phyloP scores from a whole-genome alignment of 2,113 vertebrate species.

The Puma concolor region DNA sequence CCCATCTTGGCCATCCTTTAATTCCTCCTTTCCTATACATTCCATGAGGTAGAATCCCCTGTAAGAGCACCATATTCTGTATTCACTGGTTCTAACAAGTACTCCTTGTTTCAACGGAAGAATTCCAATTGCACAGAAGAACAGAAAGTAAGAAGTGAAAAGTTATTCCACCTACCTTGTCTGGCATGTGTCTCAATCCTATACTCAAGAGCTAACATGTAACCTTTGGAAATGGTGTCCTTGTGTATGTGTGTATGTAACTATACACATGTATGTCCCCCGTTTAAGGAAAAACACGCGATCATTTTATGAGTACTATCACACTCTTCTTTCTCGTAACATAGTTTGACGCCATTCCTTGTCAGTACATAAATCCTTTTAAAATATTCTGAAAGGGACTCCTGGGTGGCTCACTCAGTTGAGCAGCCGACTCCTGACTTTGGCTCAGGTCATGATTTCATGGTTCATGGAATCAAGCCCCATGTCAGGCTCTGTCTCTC shows the following conservation, averaged over 20 bases:
- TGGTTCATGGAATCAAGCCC: too few species aligned
- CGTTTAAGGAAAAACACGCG: neutral
- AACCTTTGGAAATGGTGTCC: neutral
- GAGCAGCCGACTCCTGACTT: too few species aligned
- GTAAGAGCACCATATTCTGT: neutral
- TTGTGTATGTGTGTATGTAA: neutral
- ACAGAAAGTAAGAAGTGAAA: neutral
- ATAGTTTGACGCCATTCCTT: neutral
- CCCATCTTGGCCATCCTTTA: neutral
- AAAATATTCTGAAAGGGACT: neutral
- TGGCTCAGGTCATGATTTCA: too few species aligned
- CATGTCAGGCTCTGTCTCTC: too few species aligned
- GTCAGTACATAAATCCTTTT: neutral
- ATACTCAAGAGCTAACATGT: neutral
- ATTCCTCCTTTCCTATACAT: neutral
- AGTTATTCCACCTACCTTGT: neutral
- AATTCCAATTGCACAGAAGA: neutral
- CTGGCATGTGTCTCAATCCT: neutral
- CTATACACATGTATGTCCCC: too few species aligned
- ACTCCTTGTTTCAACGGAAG: neutral
- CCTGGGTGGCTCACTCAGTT: too few species aligned
- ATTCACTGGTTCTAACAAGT: neutral
- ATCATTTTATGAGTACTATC: neutral
- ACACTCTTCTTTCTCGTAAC: neutral
- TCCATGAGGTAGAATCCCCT: neutral